Conservation (phyloP, 2,888 invertebrate genomes). For the Hedychridium roseum region DNA sequence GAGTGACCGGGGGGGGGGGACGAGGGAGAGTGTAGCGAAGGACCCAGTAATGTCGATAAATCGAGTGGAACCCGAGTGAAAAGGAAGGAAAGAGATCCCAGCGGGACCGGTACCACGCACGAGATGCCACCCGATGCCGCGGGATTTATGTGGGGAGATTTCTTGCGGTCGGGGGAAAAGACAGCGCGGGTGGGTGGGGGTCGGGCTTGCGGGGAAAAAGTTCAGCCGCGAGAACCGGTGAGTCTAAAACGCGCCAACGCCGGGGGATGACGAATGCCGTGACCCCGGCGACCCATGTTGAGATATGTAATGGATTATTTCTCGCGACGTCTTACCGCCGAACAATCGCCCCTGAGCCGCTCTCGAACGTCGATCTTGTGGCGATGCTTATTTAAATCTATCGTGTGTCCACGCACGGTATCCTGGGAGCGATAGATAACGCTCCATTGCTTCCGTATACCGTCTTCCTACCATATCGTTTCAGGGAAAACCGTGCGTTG, state of each 20-base stretch:
- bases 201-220: slow-evolving; percentile 16
- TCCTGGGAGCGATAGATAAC: slow-evolving; percentile 7
- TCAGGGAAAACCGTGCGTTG: background rate
- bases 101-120: slow-evolving; percentile 30
- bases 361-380: background rate
- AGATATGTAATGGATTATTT: slow-evolving; percentile 23
- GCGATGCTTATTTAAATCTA: slow-evolving; percentile 7
- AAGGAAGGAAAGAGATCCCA: slow-evolving; percentile 36
- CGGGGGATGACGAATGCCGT: slow-evolving; percentile 10
- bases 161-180: slow-evolving; percentile 22
- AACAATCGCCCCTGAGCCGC: slow-evolving; percentile 20
- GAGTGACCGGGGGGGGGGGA: background rate
- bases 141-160: slow-evolving; percentile 44
- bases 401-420: background rate
- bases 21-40: background rate
- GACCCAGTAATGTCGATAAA: slow-evolving; percentile 51
- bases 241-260: slow-evolving; percentile 20
- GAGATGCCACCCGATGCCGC: slow-evolving; percentile 24
- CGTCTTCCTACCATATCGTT: background rate
- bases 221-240: slow-evolving; percentile 14
- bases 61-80: slow-evolving; percentile 38
- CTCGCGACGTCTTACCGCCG: background rate
- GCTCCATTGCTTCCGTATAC: background rate
- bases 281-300: slow-evolving; percentile 4
- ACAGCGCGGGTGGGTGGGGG: slow-evolving; percentile 9